Evolutionary conservation across 2,113 vertebrate species (phyloP), one percentile per base, ranked within the genome.

Genomic region (Actenoides hombroni): DNA sequence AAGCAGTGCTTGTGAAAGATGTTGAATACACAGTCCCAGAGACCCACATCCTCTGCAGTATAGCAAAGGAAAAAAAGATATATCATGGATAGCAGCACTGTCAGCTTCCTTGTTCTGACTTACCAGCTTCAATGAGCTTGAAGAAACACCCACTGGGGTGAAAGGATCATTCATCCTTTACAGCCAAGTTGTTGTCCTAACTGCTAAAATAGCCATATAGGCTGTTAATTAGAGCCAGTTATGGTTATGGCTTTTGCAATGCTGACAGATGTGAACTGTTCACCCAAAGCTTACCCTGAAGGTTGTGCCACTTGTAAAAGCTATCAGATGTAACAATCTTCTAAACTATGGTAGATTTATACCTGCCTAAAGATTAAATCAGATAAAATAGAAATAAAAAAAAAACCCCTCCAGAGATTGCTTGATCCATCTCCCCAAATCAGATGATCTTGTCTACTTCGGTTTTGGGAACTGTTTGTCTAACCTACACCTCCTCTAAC

Each of bases 1-100:
- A 96, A 96, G 95, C 73, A 49, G 21, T 54, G 80, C 77, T 96
- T 96, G 93, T 96, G 92, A 77, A 83, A 88, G 92, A 92, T 64
- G 33, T 49, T 90, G 90, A 97, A 93, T 75, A 65, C 60, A 71
- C 83, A 88, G 76, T 60, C 73, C 57, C 1, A 0, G 83, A 89
- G 73, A 92, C 25, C 56, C 86, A 93, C 4, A 8, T 82, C 39
- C 80, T 80, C 80, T 82, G 80, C 77, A 93, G 42, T 39, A 61
- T 2, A 90, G 88, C 48, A 82, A 61, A 79, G 84, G 88, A 2
- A 78, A 83, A 88, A 95, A 81, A 83, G 85, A 95, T 90, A 48
- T 64, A 88, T 75, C 92, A 90, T 40, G 69, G 94, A 86, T 9
- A 86, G 57, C 57, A 93, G 95, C 57, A 69, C 83, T 90, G 90